Evolutionary conservation across 2,113 vertebrate species (phyloP).

Genomic region (Caranx melampygus): DNA sequence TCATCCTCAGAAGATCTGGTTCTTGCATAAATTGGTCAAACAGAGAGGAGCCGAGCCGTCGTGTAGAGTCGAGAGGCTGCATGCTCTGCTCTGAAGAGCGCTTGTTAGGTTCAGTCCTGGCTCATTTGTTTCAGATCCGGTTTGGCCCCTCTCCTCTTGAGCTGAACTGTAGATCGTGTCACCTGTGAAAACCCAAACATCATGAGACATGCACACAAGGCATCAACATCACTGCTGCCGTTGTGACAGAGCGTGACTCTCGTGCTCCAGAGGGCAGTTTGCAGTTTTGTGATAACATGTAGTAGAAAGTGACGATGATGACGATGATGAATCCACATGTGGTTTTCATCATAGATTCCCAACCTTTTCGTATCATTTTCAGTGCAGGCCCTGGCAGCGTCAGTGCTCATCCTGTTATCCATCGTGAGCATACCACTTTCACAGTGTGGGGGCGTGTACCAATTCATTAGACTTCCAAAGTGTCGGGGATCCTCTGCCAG

Average conservation of each 20-base stretch:
- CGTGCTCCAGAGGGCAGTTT: neutral
- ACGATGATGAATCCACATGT: neutral
- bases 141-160: constrained; percentile 30
- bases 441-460: constrained; percentile 61
- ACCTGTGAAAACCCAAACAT: neutral
- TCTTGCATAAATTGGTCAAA: constrained; percentile 65
- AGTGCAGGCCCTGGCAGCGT: neutral
- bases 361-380: neutral
- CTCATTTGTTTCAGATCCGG: constrained; percentile 66
- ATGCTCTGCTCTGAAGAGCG: constrained; percentile 55
- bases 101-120: constrained; percentile 62
- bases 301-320: neutral
- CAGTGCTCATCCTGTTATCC: constrained; percentile 30
- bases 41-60: constrained; percentile 46
- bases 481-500: constrained; percentile 62
- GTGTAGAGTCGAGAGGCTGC: constrained; percentile 55
- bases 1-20: constrained; percentile 30
- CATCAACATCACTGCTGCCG: too few relatives aligned
- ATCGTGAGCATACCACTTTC: constrained; percentile 26
- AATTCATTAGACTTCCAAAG: constrained; percentile 69
- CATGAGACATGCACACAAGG: too few relatives aligned
- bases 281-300: neutral
- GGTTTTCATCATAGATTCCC: constrained; percentile 9
- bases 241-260: constrained; percentile 24
- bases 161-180: constrained; percentile 45